Evolutionary conservation across 2,888 invertebrate genomes (phyloP).

Genomic region (Rhopalosiphum nymphaeae): DNA sequence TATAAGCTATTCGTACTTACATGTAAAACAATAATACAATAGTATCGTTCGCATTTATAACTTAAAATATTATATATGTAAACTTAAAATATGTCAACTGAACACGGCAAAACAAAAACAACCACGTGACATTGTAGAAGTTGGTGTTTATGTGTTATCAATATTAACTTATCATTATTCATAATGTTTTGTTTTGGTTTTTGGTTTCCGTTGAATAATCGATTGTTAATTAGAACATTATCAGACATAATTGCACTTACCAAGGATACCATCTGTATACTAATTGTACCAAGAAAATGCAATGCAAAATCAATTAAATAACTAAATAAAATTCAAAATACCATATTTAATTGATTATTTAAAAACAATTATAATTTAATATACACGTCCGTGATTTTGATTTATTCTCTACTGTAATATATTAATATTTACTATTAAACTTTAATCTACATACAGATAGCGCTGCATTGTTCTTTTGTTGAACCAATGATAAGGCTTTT

Average conservation of each 20-base stretch:
- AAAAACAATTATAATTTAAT: neutral
- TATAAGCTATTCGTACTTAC: neutral
- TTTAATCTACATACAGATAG: neutral
- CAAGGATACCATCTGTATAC: too few species aligned
- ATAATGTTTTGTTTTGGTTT: too few species aligned
- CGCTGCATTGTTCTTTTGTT: slow-evolving; percentile 40
- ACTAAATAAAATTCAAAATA: too few species aligned
- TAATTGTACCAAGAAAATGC: too few species aligned
- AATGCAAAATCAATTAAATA: too few species aligned
- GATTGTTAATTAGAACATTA: too few species aligned
- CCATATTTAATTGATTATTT: neutral
- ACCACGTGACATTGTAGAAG: neutral
- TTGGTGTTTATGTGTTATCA: too few species aligned
- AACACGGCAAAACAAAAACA: neutral
- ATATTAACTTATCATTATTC: too few species aligned
- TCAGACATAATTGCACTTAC: too few species aligned
- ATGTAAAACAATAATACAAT: neutral
- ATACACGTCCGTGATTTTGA: too few species aligned
- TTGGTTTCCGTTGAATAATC: too few species aligned
- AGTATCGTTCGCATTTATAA: neutral
- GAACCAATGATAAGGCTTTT: slow-evolving; percentile 36
- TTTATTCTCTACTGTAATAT: neutral
- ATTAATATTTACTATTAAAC: neutral
- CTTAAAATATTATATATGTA: neutral
- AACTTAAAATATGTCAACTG: too few species aligned